Conservation (phyloP, 2,113 vertebrate genomes). For the Oenanthe melanoleuca region DNA sequence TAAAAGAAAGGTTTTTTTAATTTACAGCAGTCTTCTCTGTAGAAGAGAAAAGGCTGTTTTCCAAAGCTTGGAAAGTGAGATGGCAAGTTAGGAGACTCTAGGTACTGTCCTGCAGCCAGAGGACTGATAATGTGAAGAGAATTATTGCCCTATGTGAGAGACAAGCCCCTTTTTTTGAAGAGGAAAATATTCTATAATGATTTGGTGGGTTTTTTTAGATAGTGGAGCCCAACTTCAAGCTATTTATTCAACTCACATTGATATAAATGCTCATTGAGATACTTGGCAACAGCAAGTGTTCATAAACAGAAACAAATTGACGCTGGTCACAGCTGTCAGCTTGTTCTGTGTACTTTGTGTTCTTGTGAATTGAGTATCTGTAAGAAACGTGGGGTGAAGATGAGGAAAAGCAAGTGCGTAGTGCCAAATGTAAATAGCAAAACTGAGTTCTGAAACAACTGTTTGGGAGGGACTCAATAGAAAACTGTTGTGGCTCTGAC, state of each 20-base stretch:
- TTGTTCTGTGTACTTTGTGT: conserved; percentile 25
- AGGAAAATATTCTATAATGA: background rate
- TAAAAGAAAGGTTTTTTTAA: background rate
- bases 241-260: background rate
- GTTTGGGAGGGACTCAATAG: background rate
- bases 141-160: background rate
- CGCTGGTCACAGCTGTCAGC: conserved; percentile 47
- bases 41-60: background rate
- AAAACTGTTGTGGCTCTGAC: background rate
- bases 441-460: conserved; percentile 35
- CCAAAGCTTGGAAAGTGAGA: background rate
- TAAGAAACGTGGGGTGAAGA: conserved; percentile 3
- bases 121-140: background rate
- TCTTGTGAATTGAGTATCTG: conserved; percentile 59
- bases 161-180: background rate
- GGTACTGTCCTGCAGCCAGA: background rate
- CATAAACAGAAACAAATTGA: conserved; percentile 37
- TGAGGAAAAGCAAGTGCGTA: conserved; percentile 29
- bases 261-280: background rate
- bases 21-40: background rate
- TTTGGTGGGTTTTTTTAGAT: background rate
- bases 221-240: background rate
- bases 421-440: conserved; percentile 46
- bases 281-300: conserved; percentile 21
- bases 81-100: background rate